Percentiles rank a stretch among this genome's conserved stretches.
Conservation (phyloP, 2,113 vertebrate species). For the Rhineura floridana region DNA sequence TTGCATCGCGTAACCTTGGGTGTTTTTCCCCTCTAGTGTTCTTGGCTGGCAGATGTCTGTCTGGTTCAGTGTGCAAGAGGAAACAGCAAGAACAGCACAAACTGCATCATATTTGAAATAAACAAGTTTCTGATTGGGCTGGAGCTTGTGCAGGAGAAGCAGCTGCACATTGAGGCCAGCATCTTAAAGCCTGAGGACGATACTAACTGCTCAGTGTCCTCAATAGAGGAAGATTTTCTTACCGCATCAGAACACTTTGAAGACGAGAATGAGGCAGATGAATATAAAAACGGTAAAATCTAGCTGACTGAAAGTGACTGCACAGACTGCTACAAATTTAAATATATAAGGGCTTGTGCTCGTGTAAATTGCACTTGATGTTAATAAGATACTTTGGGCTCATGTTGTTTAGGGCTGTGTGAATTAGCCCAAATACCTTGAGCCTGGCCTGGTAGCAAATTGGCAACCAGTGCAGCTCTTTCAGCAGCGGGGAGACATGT, state of each 20-base stretch:
- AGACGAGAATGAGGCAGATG: conserved; percentile 90
- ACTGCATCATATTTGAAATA: conserved; percentile 91
- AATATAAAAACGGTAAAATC: conserved; percentile 83
- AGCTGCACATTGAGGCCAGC: conserved; percentile 73
- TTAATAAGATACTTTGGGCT: no score
- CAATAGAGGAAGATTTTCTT: conserved; percentile 96
- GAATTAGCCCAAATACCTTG: no score
- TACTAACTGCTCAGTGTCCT: conserved; percentile 93
- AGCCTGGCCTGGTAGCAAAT: no score
- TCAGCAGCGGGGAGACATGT: no score
- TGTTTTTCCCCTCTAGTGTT: conserved; percentile 68
- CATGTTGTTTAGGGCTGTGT: no score
- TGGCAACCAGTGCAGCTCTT: no score
- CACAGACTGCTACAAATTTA: not conserved
- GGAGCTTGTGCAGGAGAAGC: conserved; percentile 87
- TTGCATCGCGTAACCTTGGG: conserved; percentile 45
- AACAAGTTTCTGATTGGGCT: conserved; percentile 95
- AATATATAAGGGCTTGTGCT: not conserved
- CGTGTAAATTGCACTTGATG: not conserved
- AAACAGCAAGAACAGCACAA: conserved; percentile 75
- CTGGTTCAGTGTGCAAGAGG: conserved; percentile 86
- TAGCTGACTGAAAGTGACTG: not conserved
- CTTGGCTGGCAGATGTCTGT: conserved; percentile 87
- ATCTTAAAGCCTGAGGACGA: conserved; percentile 87
- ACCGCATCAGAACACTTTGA: conserved; percentile 94